Conservation (phyloP, 2,113 vertebrate species). For the Phycodurus eques region DNA sequence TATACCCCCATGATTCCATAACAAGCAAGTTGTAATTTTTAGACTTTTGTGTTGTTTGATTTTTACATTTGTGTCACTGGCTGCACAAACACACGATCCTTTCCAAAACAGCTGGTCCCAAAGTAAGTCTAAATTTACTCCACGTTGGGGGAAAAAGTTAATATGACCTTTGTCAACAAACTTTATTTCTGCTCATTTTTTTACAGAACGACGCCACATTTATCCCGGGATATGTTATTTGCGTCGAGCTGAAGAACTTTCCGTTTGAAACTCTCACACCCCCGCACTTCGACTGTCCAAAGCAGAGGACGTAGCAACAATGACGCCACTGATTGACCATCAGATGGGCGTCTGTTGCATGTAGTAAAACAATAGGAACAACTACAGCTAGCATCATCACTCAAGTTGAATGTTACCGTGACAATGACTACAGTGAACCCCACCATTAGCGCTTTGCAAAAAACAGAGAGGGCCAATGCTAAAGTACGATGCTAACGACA, state of each 20-base stretch:
- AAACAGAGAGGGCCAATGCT: no score
- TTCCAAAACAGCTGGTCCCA: conserved; percentile 30
- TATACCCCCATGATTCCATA: neutral
- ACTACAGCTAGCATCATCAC: no score
- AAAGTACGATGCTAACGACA: no score
- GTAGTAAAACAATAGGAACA: no score
- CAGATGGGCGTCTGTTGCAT: no score
- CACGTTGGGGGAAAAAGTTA: conserved; percentile 38
- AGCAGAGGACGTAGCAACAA: no score
- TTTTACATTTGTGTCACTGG: neutral
- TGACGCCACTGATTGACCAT: no score
- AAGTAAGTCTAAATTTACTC: conserved; percentile 55
- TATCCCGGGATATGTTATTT: conserved; percentile 53
- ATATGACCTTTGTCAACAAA: conserved; percentile 55
- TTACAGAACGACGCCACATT: conserved; percentile 48
- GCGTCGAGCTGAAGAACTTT: conserved; percentile 58
- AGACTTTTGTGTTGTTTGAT: neutral
- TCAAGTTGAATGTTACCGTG: neutral
- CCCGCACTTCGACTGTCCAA: conserved; percentile 17
- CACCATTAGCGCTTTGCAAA: no score
- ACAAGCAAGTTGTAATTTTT: neutral
- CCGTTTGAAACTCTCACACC: conserved; percentile 59
- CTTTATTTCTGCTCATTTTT: conserved; percentile 38
- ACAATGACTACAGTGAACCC: neutral
- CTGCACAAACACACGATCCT: conserved; percentile 15